Evolutionary conservation across 1,140 invertebrate species (phyloP).

Genomic region (Carcinoscorpius rotundicauda): DNA sequence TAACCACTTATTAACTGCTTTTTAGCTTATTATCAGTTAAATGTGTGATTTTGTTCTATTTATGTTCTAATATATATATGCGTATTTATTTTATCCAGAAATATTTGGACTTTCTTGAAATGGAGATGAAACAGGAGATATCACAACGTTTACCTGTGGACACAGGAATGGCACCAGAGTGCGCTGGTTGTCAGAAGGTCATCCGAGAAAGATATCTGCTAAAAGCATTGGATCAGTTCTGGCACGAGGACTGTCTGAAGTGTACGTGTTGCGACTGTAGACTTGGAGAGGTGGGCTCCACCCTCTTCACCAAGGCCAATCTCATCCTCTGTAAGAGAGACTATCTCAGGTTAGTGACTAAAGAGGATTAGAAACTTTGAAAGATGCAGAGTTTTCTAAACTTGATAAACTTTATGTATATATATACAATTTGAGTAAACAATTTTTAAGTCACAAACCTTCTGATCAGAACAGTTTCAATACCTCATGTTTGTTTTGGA

Average conservation of each 20-base stretch:
- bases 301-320: constrained; percentile 82
- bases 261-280: constrained; percentile 86
- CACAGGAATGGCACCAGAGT: constrained; percentile 22
- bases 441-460: too few relatives aligned
- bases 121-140: constrained; percentile 12
- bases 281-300: constrained; percentile 80
- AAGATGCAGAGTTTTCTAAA: too few relatives aligned
- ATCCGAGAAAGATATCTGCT: constrained; percentile 38
- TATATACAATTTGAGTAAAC: too few relatives aligned
- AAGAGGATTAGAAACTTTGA: too few relatives aligned
- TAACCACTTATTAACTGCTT: too few relatives aligned
- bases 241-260: constrained; percentile 91
- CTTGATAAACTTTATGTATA: too few relatives aligned
- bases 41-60: too few relatives aligned
- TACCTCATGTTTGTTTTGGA: too few relatives aligned
- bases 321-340: constrained; percentile 84
- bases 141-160: background rate
- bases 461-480: too few relatives aligned
- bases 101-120: background rate
- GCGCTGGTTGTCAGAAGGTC: constrained; percentile 39
- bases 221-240: constrained; percentile 65
- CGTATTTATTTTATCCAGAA: too few relatives aligned
- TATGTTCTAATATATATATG: too few relatives aligned
- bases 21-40: too few relatives aligned
- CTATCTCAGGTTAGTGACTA: constrained; percentile 62